Base-by-base conservation (phyloP, 2,888 invertebrate species). In the Drosophila mimica region DNA sequence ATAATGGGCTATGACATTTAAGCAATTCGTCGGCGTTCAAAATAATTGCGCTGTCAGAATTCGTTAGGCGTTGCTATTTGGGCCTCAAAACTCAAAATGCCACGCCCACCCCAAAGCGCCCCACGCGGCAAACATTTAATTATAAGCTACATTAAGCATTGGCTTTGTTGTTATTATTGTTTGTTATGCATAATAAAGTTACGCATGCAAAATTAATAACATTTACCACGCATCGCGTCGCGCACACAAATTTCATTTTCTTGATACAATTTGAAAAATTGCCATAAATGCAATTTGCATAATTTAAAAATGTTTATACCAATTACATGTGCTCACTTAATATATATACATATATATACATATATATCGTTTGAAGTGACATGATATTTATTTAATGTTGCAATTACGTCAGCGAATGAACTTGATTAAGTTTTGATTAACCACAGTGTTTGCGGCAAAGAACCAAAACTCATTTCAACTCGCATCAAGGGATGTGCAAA, bases 191-290 rank as follows among this genome's bases (percentile, higher is more conserved):
- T 84, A 89, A 87, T 84, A 69, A 87, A 89, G 64, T 83, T 74
- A 84, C 89, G 89, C 83, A 89, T 88, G 82, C 85, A 84, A 84
- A 89, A 84, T 89, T 79, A 88, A 88, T 89, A 72, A 70, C 69
- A 81, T 88, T 88, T 71, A 63, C 83, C 78, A 85, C 86, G 88
- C 88, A 83, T 67, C 81, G 63, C 70, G 62, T 65, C 77, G 63
- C 70, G 62, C 79, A 71, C 82, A 63, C 70, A 68, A 85, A 82
- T 77, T 74, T 66, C 74, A 89, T 82, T 85, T 82, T 78, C 83
- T 64, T 86, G 83, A 85, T 88, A 74, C 83, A 83, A 89, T 86
- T 85, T 80, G 57, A 61, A 62, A 62, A 79, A 68, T 64, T 43
- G 59, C 46, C 69, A 71, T 74, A 80, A 82, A 85, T 85, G 68